Conservation (phyloP, 2,113 vertebrate genomes). For the Ailurus styani region DNA sequence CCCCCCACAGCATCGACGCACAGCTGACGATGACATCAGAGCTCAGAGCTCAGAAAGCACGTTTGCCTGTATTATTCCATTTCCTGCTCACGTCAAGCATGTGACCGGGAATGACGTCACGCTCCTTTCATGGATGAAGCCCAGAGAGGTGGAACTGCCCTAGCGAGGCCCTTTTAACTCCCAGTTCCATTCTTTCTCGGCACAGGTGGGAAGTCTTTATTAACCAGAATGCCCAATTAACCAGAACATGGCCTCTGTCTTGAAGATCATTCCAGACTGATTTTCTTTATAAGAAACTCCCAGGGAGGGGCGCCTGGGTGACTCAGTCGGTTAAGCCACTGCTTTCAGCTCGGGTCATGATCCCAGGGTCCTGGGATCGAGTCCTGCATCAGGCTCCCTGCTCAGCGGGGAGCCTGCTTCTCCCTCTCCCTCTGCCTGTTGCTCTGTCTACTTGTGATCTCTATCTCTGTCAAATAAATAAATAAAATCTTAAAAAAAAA, state of each 20-base stretch:
- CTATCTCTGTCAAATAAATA: too few species aligned
- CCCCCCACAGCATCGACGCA: accelerated
- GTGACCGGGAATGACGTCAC: accelerated
- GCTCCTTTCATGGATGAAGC: neutral
- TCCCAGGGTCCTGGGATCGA: too few species aligned
- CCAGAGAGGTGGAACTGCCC: neutral
- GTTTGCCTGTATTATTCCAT: too few species aligned
- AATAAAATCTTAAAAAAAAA: too few species aligned
- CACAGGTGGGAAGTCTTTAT: neutral
- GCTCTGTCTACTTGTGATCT: too few species aligned
- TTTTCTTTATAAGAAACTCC: neutral
- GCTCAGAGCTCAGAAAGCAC: neutral
- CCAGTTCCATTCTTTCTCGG: neutral
- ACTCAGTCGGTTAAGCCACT: too few species aligned
- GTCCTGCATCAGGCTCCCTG: too few species aligned
- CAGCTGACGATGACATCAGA: accelerated
- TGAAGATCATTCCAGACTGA: neutral
- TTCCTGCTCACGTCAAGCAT: accelerated
- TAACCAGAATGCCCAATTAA: neutral
- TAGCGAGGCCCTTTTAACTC: too few species aligned
- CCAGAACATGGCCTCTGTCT: neutral
- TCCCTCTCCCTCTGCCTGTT: too few species aligned
- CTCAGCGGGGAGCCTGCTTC: too few species aligned
- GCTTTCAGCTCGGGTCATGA: too few species aligned
- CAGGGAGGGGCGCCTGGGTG: too few species aligned